Evolutionary conservation across 2,888 invertebrate genomes (phyloP), one percentile per base, ranked within the genome.

Genomic region (Magallana nippona): DNA sequence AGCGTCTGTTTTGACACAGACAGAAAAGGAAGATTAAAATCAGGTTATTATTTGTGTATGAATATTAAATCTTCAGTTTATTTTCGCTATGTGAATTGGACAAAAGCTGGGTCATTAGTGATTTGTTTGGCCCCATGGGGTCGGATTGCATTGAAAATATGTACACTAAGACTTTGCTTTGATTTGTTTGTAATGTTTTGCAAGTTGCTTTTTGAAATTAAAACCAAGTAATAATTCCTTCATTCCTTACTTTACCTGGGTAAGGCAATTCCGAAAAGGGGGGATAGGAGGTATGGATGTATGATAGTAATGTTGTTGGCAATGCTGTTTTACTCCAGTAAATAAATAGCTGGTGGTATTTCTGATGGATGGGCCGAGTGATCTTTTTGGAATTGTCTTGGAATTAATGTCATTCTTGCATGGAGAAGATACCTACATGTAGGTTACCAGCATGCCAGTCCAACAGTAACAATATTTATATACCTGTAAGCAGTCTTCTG

Each of bases 11-110:
- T 71, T 71, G 71, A 71, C 71, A 71, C 11, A 71, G 15, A 71
- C 27, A 22, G 71, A 71, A 71, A 13, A 17, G 63, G 71, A 71
- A 71, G 71, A 71, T 71, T 71, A 71, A 71, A 71, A 27, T 32
- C 71, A 71, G 71, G 32, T 71, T 71, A 71, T 71, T 15, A 71
- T 71, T 27, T 71, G 71, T 71, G 71, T 71, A 71, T 71, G 71
- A 71, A 71, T 71, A 71, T 71, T 71, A 71, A 71, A 71, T 71
- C 60, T 32, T 71, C 71, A 71, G 15, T 71, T 15, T 71, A 71
- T 71, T 71, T 71, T 27, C 32, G 15, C 22, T 27, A 71, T 32
- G 27, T 71, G 27, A 27, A 27, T 27, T 27, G 71, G 71, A 71
- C 71, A 71, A 71, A 71, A 27, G 32, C 71, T 27, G 32, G 71